Base-by-base conservation (phyloP, 1,140 invertebrate genomes). In the Caerostris extrusa region DNA sequence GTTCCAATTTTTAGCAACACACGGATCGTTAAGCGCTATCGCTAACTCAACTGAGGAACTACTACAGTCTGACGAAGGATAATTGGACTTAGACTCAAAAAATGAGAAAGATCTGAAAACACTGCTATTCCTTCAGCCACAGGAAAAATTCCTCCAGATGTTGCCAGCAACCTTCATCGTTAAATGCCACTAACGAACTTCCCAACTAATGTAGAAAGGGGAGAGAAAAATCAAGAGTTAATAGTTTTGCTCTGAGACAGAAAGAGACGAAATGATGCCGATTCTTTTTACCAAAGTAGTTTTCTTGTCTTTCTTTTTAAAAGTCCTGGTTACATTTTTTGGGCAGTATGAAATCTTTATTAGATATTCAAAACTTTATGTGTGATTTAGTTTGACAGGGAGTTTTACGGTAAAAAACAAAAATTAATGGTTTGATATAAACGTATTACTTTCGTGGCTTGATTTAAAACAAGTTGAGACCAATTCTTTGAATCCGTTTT, bases 1-100 rank as follows among this genome's bases (percentile, higher is more conserved):
- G 90, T 83, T 92, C 90, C 77, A 92, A 92, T 92, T 92, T 92
- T 85, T 92, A 60, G 90, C 90, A 92, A 53, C 71, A 77, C 55
- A 91, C 89, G 89, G 89, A 61, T 92, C 90, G 90, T 85, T 92
- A 83, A 92, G 81, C 81, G 55, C 90, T 92, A 56, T 60, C 71
- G 77, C 67, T 77, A 91, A 91, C 71, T 91, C 55, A 50, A 50
- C 60, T 34, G 56, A 57, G 67, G 71, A 60, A 10, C 8, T 14
- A 34, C 34, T 34, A 19, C n/a, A 7, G 10, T 5, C 60, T 53
- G 57, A 61, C n/a, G 85, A 60, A 61, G 58, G 85, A 87, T 87
- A 87, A 87, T 87, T 87, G 85, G 58, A 87, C 55, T 61, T 86
- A 60, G 57, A 61, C 83, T 87, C 85, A 58, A 87, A 87, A 87